These are phyloP conservation scores for Coryphaenoides rupestris DNA, from an alignment of 2,113 vertebrate species.

Conservation along the genomic window DNA sequence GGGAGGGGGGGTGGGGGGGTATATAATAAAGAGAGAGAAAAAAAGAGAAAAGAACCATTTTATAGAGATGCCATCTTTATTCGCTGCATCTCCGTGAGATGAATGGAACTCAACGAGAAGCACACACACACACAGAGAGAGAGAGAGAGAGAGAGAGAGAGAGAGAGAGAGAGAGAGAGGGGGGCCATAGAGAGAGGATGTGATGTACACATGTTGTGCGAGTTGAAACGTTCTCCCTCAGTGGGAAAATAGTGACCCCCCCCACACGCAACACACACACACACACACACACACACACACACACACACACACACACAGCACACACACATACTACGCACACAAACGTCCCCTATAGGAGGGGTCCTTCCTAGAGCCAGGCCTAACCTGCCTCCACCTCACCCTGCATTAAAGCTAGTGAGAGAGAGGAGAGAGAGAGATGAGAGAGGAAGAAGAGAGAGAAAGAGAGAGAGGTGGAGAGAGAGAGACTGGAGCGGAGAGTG, in stretches of 20 bases:
- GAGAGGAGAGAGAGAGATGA: background rate
- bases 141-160: background rate
- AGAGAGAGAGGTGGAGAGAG: too few relatives aligned
- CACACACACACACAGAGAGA: constrained; percentile 30
- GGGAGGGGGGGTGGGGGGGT: background rate
- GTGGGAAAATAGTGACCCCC: constrained; percentile 87
- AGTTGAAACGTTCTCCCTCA: constrained; percentile 77
- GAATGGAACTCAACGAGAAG: constrained; percentile 66
- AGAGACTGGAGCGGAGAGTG: constrained; percentile 15
- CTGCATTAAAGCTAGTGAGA: too few relatives aligned
- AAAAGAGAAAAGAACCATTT: constrained; percentile 52
- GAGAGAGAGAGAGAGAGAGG: background rate
- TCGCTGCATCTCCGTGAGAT: constrained; percentile 57
- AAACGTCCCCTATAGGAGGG: too few relatives aligned
- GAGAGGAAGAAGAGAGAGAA: too few relatives aligned
- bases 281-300: too few relatives aligned
- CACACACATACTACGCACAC: too few relatives aligned
- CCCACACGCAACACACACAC: constrained; percentile 79
- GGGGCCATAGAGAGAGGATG: background rate
- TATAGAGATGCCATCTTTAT: constrained; percentile 78
- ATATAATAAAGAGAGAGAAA: constrained; percentile 30
- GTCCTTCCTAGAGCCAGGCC: too few relatives aligned
- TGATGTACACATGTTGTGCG: constrained; percentile 71
- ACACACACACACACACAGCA: too few relatives aligned
- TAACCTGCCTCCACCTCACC: too few relatives aligned